phyloP scores from a whole-genome alignment of 2,113 vertebrate species.

The Zingel zingel region DNA sequence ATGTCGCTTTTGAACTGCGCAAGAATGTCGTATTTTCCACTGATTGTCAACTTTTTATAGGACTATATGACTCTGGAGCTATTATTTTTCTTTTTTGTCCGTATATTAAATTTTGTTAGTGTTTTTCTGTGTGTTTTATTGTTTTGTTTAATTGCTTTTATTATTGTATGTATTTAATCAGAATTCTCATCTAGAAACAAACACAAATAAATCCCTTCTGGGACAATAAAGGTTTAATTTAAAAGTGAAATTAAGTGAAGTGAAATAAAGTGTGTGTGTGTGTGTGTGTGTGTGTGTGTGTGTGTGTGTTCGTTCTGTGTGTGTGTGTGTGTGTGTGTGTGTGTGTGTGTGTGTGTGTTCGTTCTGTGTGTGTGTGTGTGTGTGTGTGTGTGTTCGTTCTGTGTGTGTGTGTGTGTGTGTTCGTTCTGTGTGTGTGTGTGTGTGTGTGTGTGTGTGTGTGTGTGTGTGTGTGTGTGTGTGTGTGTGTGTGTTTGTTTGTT shows the following conservation, averaged over 20 bases:
- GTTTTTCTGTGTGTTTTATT: constrained; percentile 15
- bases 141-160: constrained; percentile 37
- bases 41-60: constrained; percentile 34
- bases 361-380: not conserved
- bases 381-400: not conserved
- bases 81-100: constrained; percentile 1
- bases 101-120: not conserved
- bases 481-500: not conserved
- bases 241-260: constrained; percentile 40
- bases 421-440: not conserved
- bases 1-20: not conserved
- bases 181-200: constrained; percentile 19
- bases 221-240: constrained; percentile 46
- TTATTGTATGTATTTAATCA: constrained; percentile 40
- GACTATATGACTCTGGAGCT: not conserved
- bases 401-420: constrained; percentile 2
- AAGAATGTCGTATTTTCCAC: constrained; percentile 6
- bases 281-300: not conserved
- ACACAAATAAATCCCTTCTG: constrained; percentile 11
- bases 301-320: not conserved
- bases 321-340: not conserved
- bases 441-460: not conserved
- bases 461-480: not conserved
- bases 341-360: not conserved
- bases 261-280: constrained; percentile 1